Evolutionary conservation across 64 coral and sea anemone genomes (phyloP).

Genomic region (Actinia equina): DNA sequence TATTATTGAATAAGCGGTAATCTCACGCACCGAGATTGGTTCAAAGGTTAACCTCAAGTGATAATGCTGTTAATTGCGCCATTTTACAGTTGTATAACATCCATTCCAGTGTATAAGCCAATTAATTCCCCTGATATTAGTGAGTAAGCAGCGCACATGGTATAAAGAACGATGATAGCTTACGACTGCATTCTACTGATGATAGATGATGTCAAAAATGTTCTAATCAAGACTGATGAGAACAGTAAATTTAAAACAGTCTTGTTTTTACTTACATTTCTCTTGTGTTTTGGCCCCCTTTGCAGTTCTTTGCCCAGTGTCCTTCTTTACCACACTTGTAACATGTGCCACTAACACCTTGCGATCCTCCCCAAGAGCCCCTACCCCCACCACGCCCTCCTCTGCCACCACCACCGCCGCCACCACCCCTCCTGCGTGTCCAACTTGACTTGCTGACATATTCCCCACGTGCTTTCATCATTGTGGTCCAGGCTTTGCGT

Average conservation of each 20-base stretch:
- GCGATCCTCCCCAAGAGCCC: conserved; percentile 23
- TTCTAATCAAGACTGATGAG: too few species aligned
- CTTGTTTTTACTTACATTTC: conserved; percentile 31
- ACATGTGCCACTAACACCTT: conserved; percentile 55
- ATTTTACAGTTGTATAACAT: too few species aligned
- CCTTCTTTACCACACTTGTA: conserved; percentile 94
- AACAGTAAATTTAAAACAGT: neutral
- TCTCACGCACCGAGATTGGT: too few species aligned
- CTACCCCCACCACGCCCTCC: conserved; percentile 17
- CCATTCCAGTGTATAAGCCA: too few species aligned
- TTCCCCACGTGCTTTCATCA: conserved; percentile 83
- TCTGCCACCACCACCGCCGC: conserved; percentile 1
- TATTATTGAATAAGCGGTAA: too few species aligned
- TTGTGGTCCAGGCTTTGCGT: conserved; percentile 68
- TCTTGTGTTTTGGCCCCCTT: neutral
- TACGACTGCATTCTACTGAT: too few species aligned
- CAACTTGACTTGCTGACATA: conserved; percentile 75
- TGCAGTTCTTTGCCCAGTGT: conserved; percentile 92
- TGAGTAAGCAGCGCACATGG: too few species aligned
- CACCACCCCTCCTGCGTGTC: conserved; percentile 34
- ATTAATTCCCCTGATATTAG: too few species aligned
- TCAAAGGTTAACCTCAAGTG: too few species aligned
- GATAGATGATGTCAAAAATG: too few species aligned
- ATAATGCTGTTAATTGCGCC: too few species aligned
- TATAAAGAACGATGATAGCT: too few species aligned